Conservation (phyloP, 2,797 vertebrate species). For the Lophura swinhoii region DNA sequence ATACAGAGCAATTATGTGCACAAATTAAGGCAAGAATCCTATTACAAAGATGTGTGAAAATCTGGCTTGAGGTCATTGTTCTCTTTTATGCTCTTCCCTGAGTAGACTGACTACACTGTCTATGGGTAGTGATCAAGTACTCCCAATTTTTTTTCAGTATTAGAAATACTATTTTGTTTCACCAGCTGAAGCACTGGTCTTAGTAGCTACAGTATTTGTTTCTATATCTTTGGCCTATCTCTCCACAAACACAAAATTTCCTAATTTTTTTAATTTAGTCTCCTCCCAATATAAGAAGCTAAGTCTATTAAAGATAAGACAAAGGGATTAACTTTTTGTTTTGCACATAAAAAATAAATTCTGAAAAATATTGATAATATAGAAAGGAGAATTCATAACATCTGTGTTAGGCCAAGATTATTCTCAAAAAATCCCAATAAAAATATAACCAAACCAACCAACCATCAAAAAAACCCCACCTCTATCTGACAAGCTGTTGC, state of each 20-base stretch:
- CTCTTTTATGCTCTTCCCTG: background rate
- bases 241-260: background rate
- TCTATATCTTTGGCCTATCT: background rate
- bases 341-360: background rate
- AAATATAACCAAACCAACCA: background rate
- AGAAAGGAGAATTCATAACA: background rate
- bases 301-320: background rate
- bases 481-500: background rate
- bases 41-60: background rate
- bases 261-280: background rate
- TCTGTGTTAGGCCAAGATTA: background rate
- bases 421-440: background rate
- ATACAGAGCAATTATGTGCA: conserved; percentile 11
- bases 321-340: background rate
- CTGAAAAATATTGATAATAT: background rate
- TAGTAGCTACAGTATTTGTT: background rate
- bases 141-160: background rate
- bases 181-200: background rate
- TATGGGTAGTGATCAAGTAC: background rate
- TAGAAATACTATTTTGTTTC: background rate
- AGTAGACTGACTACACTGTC: background rate
- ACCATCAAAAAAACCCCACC: background rate
- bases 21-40: conserved; percentile 33
- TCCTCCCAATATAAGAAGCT: background rate
- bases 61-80: background rate